phyloP scores from a whole-genome alignment of 1,140 invertebrate genomes.

The Mylabris phalerata region DNA sequence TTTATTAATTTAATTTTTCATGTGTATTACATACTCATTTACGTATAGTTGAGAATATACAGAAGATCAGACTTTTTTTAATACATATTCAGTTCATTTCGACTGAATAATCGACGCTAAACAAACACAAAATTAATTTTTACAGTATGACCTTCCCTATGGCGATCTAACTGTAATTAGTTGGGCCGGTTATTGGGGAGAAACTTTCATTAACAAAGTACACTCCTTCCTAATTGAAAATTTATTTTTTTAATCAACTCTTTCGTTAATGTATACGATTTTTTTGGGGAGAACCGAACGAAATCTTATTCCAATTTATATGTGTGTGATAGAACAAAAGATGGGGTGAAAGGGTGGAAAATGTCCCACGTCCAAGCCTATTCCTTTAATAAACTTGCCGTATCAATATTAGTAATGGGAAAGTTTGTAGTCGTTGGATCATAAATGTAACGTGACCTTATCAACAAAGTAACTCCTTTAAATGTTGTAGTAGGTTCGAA shows the following conservation, averaged over 20 bases:
- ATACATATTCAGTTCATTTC: conserved; percentile 12
- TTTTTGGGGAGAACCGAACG: too few species aligned
- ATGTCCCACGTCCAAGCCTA: background rate
- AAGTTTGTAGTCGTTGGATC: conserved; percentile 17
- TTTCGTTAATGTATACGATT: conserved; percentile 11
- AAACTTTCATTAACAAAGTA: conserved; percentile 28
- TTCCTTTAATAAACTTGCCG: conserved; percentile 19
- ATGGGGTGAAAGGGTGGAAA: background rate
- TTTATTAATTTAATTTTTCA: background rate
- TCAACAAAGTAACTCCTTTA: conserved; percentile 16
- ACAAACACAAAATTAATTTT: conserved; percentile 23
- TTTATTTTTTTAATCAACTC: conserved; percentile 28
- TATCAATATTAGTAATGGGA: conserved; percentile 22
- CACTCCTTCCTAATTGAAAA: conserved; percentile 25
- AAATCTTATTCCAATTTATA: background rate
- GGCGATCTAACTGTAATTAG: conserved; percentile 23
- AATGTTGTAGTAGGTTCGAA: background rate
- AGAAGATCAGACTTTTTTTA: too few species aligned
- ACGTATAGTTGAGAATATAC: background rate
- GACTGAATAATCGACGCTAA: conserved; percentile 16
- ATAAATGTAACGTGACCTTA: conserved; percentile 24
- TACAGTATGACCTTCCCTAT: conserved; percentile 14
- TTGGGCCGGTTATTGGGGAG: conserved; percentile 18
- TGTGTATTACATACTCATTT: background rate
- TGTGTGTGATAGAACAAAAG: background rate